Evolutionary conservation across 2,888 invertebrate genomes (phyloP), one percentile per base, ranked within the genome.

Genomic region (Xestoiulus laeticollis): DNA sequence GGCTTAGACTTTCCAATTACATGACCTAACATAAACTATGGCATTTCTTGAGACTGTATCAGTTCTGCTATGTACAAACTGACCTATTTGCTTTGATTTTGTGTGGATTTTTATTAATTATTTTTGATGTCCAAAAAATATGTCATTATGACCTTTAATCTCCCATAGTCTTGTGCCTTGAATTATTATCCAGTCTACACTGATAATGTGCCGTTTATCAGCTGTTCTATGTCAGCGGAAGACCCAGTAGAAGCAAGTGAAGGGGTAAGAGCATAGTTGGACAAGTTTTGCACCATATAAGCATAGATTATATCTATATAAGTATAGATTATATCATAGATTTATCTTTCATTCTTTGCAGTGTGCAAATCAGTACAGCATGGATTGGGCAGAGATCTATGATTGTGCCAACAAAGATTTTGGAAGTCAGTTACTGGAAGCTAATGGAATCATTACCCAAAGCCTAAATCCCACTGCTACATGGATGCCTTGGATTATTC

Each of bases 151-250:
- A n/a, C n/a, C n/a, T n/a, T n/a, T 26, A 68, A 68, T 83, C 3
- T 82, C 93, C 94, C 95, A 89, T 82, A 88, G 30, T 93, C 94
- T 3, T 94, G 94, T 89, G 94, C 94, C 4, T 90, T 94, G 88
- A 82, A 91, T 6, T 91, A 92, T 88, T 92, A 92, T 86, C 89
- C 92, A n/a, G 91, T 91, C 48, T 91, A 90, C 5, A 89, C 90
- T 44, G 89, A 90, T 8, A 89, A 90, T 14, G 92, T 94, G 91
- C 94, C 93, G 87, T 93, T 94, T 90, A 92, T 95, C 89, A 94
- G 94, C 91, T 95, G 95, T 89, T 92, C 95, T 43, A 94, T 95
- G 94, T 91, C 92, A 5, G 93, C 93, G 0, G 90, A 90, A 10
- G 89, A 89, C 53, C 89, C 90, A 3, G 90, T 90, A 12, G 87